Conservation (phyloP, 30 jellyfish, hydroid and myxozoan species). For the Turritopsis rubra region DNA sequence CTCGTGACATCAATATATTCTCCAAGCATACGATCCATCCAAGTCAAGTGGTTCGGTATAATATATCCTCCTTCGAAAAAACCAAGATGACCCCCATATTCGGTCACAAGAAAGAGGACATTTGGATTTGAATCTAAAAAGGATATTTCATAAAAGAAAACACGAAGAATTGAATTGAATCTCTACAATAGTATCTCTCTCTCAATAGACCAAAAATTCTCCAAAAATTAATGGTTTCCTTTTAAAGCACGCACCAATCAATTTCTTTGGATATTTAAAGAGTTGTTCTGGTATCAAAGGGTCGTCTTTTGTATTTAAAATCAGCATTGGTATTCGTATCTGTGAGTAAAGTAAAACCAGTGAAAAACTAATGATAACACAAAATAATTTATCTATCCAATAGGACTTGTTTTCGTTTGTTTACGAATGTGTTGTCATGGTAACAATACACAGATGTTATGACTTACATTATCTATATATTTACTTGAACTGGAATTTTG, state of each 20-base stretch:
- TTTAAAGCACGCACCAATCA: slow-evolving; percentile 50
- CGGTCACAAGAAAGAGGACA: slow-evolving; percentile 56
- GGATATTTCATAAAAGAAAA: too few species aligned
- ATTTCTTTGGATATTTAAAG: slow-evolving; percentile 54
- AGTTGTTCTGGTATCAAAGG: slow-evolving; percentile 83
- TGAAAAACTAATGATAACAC: not conserved
- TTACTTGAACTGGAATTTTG: slow-evolving; percentile 54
- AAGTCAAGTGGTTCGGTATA: slow-evolving; percentile 54
- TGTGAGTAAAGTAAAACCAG: slow-evolving; percentile 13
- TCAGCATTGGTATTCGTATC: slow-evolving; percentile 60
- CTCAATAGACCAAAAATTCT: too few species aligned
- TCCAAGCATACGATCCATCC: slow-evolving; percentile 82
- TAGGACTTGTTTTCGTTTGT: not conserved
- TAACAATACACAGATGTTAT: not conserved
- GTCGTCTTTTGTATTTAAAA: slow-evolving; percentile 82
- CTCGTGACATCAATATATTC: slow-evolving; percentile 39
- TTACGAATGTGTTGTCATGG: not conserved
- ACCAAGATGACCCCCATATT: slow-evolving; percentile 99
- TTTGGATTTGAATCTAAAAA: slow-evolving; percentile 50
- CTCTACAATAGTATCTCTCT: too few species aligned
- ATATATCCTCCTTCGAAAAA: slow-evolving; percentile 83
- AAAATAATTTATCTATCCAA: not conserved
- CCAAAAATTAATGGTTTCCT: not conserved
- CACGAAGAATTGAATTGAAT: too few species aligned
- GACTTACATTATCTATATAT: slow-evolving; percentile 51